Evolutionary conservation across 2,888 invertebrate species (phyloP).

Genomic region (Athripsodes cinereus): DNA sequence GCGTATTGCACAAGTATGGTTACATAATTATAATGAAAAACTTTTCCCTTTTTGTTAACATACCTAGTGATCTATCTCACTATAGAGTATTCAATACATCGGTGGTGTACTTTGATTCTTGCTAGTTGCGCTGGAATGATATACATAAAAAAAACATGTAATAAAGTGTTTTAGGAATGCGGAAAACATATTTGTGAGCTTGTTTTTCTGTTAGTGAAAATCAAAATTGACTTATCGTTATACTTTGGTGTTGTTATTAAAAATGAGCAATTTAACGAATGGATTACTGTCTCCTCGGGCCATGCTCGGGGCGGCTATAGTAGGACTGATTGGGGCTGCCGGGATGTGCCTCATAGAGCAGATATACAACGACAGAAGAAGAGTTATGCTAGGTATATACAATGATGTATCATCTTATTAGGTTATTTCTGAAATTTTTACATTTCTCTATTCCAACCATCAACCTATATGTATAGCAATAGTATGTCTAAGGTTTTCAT

Average conservation of each 20-base stretch:
- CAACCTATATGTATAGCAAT: too few species aligned
- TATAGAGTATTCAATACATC: too few species aligned
- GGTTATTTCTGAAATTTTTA: too few species aligned
- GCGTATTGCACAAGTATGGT: background rate
- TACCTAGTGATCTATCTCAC: background rate
- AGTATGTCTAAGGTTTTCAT: too few species aligned
- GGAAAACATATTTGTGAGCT: too few species aligned
- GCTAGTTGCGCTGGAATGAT: background rate
- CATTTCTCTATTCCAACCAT: too few species aligned
- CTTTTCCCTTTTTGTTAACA: background rate
- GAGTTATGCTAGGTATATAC: constrained; percentile 43
- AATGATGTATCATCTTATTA: too few species aligned
- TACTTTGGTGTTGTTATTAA: too few species aligned
- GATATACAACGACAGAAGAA: constrained; percentile 43
- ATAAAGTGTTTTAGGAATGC: too few species aligned
- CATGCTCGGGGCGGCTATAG: constrained; percentile 45
- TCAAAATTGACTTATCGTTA: too few species aligned
- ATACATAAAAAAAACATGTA: too few species aligned
- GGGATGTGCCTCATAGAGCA: constrained; percentile 48
- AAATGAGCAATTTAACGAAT: constrained; percentile 9
- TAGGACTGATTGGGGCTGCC: constrained; percentile 47
- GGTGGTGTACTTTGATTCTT: constrained; percentile 2
- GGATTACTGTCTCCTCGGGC: constrained; percentile 37
- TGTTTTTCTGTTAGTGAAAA: too few species aligned
- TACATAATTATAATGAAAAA: background rate